phyloP scores from a whole-genome alignment of 2,797 vertebrate genomes.

The Sebastes iracundus region DNA sequence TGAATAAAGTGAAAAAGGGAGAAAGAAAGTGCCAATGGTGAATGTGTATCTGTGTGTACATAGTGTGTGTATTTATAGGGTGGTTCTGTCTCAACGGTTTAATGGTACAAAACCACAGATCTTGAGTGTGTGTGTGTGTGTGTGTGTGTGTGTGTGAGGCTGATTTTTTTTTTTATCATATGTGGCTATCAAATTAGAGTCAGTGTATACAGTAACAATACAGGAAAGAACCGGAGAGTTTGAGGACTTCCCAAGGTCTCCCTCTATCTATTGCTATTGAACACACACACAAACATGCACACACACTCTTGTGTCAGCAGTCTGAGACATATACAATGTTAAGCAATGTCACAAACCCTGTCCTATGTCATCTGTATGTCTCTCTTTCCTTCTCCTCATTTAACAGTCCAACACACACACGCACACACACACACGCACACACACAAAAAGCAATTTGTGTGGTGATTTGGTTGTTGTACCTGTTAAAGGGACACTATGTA shows the following conservation, averaged over 20 bases:
- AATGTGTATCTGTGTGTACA: slow-evolving; percentile 13
- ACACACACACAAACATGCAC: slow-evolving; percentile 3
- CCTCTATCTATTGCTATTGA: neutral
- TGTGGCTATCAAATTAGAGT: slow-evolving; percentile 11
- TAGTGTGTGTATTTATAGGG: slow-evolving; percentile 15
- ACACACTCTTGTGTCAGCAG: neutral
- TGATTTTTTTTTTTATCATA: neutral
- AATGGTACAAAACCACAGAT: slow-evolving; percentile 13
- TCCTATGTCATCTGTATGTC: neutral
- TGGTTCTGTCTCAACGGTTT: slow-evolving; percentile 14
- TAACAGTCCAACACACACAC: neutral
- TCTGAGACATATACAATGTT: neutral
- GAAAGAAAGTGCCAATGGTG: neutral
- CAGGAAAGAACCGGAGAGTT: slow-evolving; percentile 55
- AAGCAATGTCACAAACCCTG: neutral
- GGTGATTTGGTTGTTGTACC: no score
- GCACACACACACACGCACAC: no score
- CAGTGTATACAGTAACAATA: slow-evolving; percentile 48
- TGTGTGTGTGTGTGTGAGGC: neutral
- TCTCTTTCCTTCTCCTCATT: neutral
- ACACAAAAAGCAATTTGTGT: no score
- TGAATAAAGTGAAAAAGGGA: neutral
- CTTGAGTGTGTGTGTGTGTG: neutral
- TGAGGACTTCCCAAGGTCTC: slow-evolving; percentile 22
- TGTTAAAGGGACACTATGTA: no score